Percentiles rank a stretch among this genome's conserved stretches.
phyloP scores from a whole-genome alignment of 2,888 invertebrate species.

The Cyclophora albipunctata region DNA sequence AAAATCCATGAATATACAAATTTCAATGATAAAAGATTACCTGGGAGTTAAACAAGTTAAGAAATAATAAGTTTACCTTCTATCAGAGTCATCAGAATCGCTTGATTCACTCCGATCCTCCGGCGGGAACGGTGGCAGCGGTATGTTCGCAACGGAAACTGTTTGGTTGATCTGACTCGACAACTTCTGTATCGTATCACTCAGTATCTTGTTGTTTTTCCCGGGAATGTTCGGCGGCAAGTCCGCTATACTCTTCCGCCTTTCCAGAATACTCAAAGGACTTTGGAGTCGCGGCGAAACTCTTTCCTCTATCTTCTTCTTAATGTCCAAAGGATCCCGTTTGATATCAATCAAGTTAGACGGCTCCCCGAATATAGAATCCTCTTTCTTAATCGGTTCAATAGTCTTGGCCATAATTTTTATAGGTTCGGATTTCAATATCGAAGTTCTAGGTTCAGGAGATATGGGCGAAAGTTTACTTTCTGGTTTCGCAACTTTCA shows the following conservation, averaged over 20 bases:
- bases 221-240: constrained; percentile 51
- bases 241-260: constrained; percentile 63
- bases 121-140: constrained; percentile 49
- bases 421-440: constrained; percentile 28
- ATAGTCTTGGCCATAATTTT: constrained; percentile 34
- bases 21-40: too few species aligned
- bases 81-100: constrained; percentile 66
- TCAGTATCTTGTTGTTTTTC: constrained; percentile 76
- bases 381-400: constrained; percentile 44
- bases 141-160: constrained; percentile 41
- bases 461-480: constrained; percentile 34
- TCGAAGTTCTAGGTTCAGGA: constrained; percentile 29
- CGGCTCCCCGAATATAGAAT: constrained; percentile 60
- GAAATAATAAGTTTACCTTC: constrained; percentile 37
- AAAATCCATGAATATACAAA: too few species aligned
- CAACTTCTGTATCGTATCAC: constrained; percentile 78
- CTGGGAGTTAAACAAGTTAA: too few species aligned
- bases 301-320: constrained; percentile 53
- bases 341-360: constrained; percentile 51
- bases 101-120: constrained; percentile 63
- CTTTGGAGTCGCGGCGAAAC: constrained; percentile 51
- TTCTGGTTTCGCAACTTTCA: constrained; percentile 35
- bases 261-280: constrained; percentile 54
- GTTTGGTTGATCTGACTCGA: constrained; percentile 71
- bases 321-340: constrained; percentile 47